Evolutionary conservation across 1,140 invertebrate genomes (phyloP).

Genomic region (Coptotermes formosanus): DNA sequence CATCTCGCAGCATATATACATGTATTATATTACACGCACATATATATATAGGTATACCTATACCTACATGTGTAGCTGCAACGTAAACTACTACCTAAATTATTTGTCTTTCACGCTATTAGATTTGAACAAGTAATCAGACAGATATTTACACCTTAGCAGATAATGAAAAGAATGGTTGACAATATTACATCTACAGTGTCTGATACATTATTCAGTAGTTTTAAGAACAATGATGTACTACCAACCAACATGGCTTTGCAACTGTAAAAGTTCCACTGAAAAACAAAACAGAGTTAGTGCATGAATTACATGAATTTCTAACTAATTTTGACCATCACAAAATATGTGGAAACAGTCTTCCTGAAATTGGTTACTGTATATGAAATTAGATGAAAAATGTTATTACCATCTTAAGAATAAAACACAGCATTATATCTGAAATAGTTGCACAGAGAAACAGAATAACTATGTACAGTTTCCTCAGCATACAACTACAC

Average conservation of each 20-base stretch:
- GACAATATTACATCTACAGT: neutral
- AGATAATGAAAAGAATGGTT: neutral
- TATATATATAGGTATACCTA: too few relatives aligned
- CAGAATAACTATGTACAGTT: too few relatives aligned
- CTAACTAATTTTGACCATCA: neutral
- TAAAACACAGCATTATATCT: neutral
- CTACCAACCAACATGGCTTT: neutral
- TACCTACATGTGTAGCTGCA: too few relatives aligned
- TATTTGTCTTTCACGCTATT: neutral
- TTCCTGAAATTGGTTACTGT: neutral
- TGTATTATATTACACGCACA: too few relatives aligned
- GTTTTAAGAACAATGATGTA: neutral
- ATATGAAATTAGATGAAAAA: neutral
- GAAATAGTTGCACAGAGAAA: too few relatives aligned
- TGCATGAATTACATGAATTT: neutral
- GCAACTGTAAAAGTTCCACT: neutral
- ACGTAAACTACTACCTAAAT: too few relatives aligned
- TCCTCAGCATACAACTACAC: too few relatives aligned
- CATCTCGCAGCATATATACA: too few relatives aligned
- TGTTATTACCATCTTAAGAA: neutral
- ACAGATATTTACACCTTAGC: neutral
- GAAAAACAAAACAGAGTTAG: neutral
- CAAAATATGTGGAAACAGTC: neutral
- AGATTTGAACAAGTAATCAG: neutral
- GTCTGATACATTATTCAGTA: neutral